Base-by-base conservation (phyloP, 2,797 vertebrate genomes). In the Urocyon cinereoargenteus region DNA sequence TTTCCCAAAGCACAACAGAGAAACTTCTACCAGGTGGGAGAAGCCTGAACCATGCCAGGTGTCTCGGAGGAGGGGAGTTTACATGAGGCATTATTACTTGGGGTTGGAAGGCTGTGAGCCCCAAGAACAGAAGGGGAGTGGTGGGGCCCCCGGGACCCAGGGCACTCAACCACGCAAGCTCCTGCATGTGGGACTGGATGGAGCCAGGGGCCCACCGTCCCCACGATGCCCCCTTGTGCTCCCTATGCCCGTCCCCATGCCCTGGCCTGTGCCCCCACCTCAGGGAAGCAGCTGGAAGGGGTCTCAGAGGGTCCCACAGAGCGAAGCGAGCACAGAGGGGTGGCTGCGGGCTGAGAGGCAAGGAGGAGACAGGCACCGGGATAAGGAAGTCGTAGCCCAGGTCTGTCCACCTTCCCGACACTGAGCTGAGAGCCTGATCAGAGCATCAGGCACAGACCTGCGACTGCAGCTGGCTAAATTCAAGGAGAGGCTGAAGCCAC, bases 21-120 rank as follows among this genome's bases (percentile, higher is more conserved):
- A 61, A 40, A 75, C 55, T 24, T 68, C 18, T 2, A 6, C 26
- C 88, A 90, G 19, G 19, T 55, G 2, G 2, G 34, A 64, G 45
- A 11, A 13, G 9, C 59, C 24, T 28, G 14, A 19, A 12, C 45
- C 2, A 0, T 5, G 15, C 24, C n/a, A 6, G 45, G 70, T 3
- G 22, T 14, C 16, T 53, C 22, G 2, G 8, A 34, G 45, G 57
- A 62, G 31, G 31, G 10, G 7, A 14, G 13, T 12, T 16, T 13
- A 7, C 28, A 31, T 4, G 2, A 14, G 55, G 57, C 13, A 11
- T 14, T 45, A 22, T 24, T 12, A 13, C 36, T 24, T 12, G 11
- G 2, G 5, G 21, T 24, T 49, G 28, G 28, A n/a, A 28, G 51
- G 11, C 66, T 3, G 12, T 24, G 14, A 26, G 14, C 9, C 2